Percentiles rank a stretch among this genome's conserved stretches.
These are phyloP conservation scores for Papilio protenor DNA, from an alignment of 2,888 invertebrate genomes.

Conservation along the genomic window DNA sequence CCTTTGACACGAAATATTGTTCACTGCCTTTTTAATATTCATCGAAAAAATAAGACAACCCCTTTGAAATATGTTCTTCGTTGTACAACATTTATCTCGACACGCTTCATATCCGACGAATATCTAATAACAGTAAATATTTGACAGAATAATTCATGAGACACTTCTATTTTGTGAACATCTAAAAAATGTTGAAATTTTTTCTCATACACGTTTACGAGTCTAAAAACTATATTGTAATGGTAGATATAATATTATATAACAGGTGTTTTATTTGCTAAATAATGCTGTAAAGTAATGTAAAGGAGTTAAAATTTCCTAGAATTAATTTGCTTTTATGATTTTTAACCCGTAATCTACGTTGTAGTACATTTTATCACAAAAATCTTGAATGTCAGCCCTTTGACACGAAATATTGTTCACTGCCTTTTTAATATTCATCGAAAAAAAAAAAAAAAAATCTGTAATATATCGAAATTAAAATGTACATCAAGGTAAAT, in stretches of 20 bases:
- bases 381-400: not conserved
- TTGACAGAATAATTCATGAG: constrained; percentile 14
- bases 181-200: not conserved
- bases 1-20: not conserved
- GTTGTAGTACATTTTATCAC: not conserved
- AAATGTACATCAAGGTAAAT: no score
- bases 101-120: constrained; percentile 15
- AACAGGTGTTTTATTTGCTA: not conserved
- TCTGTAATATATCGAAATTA: no score
- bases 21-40: constrained; percentile 14
- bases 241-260: no score
- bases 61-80: constrained; percentile 16
- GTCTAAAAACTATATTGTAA: not conserved
- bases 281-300: not conserved
- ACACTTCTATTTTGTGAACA: not conserved
- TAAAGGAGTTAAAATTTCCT: not conserved
- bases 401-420: not conserved
- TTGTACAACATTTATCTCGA: constrained; percentile 22
- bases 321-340: not conserved
- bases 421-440: constrained; percentile 15
- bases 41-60: constrained; percentile 10
- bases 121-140: constrained; percentile 23
- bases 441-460: not conserved
- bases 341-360: not conserved
- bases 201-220: not conserved